Evolutionary conservation across 1,140 invertebrate genomes (phyloP).

Genomic region (Drosophila jambulina): DNA sequence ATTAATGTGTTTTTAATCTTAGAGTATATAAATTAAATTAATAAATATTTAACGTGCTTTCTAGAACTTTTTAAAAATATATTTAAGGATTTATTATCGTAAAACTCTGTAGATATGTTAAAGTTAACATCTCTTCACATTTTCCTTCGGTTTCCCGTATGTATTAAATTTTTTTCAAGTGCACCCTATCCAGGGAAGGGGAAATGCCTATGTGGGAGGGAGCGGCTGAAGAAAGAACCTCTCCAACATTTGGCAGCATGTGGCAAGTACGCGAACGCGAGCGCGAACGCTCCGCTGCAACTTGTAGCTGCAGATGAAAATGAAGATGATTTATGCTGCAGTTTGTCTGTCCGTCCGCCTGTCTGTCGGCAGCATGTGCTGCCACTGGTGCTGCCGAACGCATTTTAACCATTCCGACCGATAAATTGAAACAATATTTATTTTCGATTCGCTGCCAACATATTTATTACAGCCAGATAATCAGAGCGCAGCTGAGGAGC

Average conservation of each 20-base stretch:
- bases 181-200: background rate
- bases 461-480: slow-evolving; percentile 65
- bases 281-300: slow-evolving; percentile 63
- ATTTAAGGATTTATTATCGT: too few species aligned
- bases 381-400: slow-evolving; percentile 16
- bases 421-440: slow-evolving; percentile 74
- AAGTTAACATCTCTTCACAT: background rate
- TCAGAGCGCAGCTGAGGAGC: slow-evolving; percentile 7
- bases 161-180: background rate
- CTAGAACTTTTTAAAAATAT: background rate
- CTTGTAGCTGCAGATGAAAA: slow-evolving; percentile 70
- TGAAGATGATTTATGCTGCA: slow-evolving; percentile 58
- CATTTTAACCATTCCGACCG: slow-evolving; percentile 55
- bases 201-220: slow-evolving; percentile 30
- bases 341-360: slow-evolving; percentile 47
- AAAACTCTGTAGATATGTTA: too few species aligned
- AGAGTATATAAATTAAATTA: background rate
- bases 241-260: slow-evolving; percentile 77
- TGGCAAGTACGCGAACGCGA: slow-evolving; percentile 72
- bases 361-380: slow-evolving; percentile 62
- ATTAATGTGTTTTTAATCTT: background rate
- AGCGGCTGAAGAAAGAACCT: slow-evolving; percentile 36
- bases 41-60: background rate
- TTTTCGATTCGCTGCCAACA: slow-evolving; percentile 70
- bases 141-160: background rate